Conservation (phyloP, 2,888 invertebrate genomes). For the Clivina fossor region DNA sequence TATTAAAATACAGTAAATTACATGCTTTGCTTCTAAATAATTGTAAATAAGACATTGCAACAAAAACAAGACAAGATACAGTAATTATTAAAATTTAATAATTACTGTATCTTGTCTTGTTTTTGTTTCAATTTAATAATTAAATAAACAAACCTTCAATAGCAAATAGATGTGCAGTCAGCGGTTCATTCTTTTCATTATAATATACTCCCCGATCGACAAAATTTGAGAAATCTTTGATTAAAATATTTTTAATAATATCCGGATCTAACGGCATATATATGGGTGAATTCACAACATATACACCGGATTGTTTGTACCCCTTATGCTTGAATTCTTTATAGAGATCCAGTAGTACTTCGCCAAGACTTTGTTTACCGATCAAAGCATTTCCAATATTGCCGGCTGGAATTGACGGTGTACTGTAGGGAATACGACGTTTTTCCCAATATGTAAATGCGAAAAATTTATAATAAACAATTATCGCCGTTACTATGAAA, state of each 20-base stretch:
- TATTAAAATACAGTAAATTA: no score
- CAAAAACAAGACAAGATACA: no score
- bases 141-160: no score
- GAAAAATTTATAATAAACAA: conserved; percentile 22
- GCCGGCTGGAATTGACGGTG: conserved; percentile 24
- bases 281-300: conserved; percentile 41
- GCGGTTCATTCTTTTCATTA: conserved; percentile 46
- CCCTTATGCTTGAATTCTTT: conserved; percentile 36
- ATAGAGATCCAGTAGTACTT: conserved; percentile 25
- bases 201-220: conserved; percentile 45
- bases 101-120: no score
- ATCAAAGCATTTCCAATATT: conserved; percentile 18
- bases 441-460: conserved; percentile 26
- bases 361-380: conserved; percentile 21
- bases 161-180: conserved; percentile 43
- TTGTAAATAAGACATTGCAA: no score
- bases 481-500: conserved; percentile 4
- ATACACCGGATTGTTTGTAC: conserved; percentile 38
- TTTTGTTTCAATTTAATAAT: no score
- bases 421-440: conserved; percentile 4
- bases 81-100: no score
- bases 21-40: no score
- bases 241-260: conserved; percentile 47
- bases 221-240: conserved; percentile 49
- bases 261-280: conserved; percentile 47